Conservation (phyloP, 2,797 vertebrate genomes). For the Heteromormyrus szaboi region DNA sequence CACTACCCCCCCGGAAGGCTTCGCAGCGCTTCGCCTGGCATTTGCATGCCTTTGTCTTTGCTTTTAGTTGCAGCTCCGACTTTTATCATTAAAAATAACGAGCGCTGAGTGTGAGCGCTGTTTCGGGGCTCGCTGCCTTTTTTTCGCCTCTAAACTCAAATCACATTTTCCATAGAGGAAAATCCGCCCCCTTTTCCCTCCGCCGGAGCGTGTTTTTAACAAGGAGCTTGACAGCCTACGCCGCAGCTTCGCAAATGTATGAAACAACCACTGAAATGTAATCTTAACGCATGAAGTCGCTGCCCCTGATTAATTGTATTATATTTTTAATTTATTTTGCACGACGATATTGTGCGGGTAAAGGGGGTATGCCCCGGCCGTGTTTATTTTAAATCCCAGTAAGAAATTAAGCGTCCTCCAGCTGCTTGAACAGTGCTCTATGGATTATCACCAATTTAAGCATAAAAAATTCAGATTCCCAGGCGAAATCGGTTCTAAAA, state of each 20-base stretch:
- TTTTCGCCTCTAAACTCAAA: slow-evolving; percentile 49
- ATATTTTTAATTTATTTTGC: neutral
- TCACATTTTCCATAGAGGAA: slow-evolving; percentile 71
- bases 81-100: neutral
- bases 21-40: neutral
- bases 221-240: slow-evolving; percentile 35
- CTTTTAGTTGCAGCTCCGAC: too few species aligned
- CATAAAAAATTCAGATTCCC: neutral
- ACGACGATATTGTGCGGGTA: neutral
- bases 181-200: slow-evolving; percentile 53
- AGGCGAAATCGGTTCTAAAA: neutral
- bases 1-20: neutral
- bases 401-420: neutral
- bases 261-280: neutral
- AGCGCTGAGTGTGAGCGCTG: neutral
- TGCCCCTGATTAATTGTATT: neutral
- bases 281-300: neutral
- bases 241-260: neutral
- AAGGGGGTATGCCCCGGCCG: neutral
- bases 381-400: neutral
- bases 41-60: neutral
- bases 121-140: slow-evolving; percentile 40
- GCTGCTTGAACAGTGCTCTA: neutral
- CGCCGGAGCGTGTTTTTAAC: slow-evolving; percentile 55
- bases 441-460: neutral